Evolutionary conservation across 2,888 invertebrate species (phyloP).

Genomic region (Mythimna pallens): DNA sequence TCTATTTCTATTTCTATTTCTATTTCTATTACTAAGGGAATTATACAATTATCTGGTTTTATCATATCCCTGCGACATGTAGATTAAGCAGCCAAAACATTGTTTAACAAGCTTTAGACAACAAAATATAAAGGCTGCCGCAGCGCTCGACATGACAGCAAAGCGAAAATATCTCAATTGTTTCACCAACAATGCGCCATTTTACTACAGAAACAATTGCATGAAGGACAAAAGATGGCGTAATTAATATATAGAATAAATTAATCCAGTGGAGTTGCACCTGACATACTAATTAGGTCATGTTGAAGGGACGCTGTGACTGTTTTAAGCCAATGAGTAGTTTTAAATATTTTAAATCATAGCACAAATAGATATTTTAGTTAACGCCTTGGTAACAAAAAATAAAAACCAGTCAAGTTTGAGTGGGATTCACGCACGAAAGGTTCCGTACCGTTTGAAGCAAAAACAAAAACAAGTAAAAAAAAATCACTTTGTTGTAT

Average conservation of each 20-base stretch:
- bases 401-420: too few species aligned
- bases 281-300: conserved; percentile 61
- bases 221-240: conserved; percentile 53
- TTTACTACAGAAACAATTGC: conserved; percentile 56
- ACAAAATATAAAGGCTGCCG: conserved; percentile 13
- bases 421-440: too few species aligned
- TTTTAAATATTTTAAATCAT: too few species aligned
- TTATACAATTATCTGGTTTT: too few species aligned
- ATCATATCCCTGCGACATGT: too few species aligned
- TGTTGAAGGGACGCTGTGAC: conserved; percentile 10
- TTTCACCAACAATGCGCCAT: conserved; percentile 28
- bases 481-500: too few species aligned
- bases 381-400: too few species aligned
- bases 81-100: not conserved
- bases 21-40: too few species aligned
- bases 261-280: conserved; percentile 53
- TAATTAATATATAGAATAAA: conserved; percentile 58
- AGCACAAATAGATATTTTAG: too few species aligned
- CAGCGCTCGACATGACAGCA: conserved; percentile 13
- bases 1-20: too few species aligned
- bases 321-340: not conserved
- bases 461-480: too few species aligned
- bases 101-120: conserved; percentile 3
- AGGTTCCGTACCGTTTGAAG: too few species aligned
- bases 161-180: conserved; percentile 36